Conservation (phyloP, 2,888 invertebrate species). For the Cerastis leucographa region DNA sequence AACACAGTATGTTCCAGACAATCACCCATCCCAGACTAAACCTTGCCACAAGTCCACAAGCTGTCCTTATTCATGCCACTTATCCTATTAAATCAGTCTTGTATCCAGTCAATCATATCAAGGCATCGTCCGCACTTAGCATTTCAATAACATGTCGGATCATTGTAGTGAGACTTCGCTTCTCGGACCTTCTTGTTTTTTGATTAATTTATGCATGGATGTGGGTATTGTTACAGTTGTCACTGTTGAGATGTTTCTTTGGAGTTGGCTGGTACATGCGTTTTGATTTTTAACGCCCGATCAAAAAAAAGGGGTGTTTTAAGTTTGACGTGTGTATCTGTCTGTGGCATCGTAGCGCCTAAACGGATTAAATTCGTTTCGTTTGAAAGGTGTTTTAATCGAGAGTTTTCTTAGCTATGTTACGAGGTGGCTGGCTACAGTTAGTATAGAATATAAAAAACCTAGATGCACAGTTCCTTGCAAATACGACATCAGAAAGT, state of each 20-base stretch:
- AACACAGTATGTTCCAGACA: background rate
- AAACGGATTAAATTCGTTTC: too few species aligned
- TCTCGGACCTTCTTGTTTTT: constrained; percentile 19
- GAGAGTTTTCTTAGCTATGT: too few species aligned
- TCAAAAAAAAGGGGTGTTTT: too few species aligned
- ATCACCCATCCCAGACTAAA: constrained; percentile 11
- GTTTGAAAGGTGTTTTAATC: too few species aligned
- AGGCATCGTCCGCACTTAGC: constrained; percentile 53
- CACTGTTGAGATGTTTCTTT: constrained; percentile 23
- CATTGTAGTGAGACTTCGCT: constrained; percentile 38
- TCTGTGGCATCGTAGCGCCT: too few species aligned
- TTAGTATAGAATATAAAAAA: too few species aligned
- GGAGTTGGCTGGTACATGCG: background rate
- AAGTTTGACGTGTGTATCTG: too few species aligned
- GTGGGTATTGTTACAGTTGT: background rate
- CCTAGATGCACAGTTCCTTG: too few species aligned
- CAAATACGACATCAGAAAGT: too few species aligned
- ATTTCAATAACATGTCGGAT: constrained; percentile 57
- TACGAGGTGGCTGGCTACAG: too few species aligned
- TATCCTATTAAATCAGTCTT: constrained; percentile 63
- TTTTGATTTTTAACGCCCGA: too few species aligned
- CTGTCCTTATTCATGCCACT: constrained; percentile 45
- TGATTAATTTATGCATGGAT: constrained; percentile 39
- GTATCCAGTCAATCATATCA: constrained; percentile 61
- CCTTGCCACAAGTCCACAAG: background rate